Evolutionary conservation across 2,797 vertebrate genomes (phyloP), one percentile per base, ranked within the genome.

Genomic region (Anguilla megastoma): DNA sequence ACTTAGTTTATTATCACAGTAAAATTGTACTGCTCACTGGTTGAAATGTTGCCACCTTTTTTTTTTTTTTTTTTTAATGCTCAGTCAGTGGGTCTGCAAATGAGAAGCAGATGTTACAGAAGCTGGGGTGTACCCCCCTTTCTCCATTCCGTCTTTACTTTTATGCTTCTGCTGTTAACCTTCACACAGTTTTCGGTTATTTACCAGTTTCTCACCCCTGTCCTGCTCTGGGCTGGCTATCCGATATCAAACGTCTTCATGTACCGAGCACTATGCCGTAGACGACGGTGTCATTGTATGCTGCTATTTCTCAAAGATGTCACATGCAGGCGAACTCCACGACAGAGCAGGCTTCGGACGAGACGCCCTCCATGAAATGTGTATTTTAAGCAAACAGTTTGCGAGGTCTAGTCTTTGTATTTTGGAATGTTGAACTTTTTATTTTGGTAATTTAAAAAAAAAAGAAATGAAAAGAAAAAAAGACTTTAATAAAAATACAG

Each of bases 401-500:
- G 91, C 91, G 91, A 93, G 87, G 87, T 92, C 90, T 92, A 89
- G 88, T 94, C 90, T 95, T 94, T 94, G 93, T 94, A 94, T 94
- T 92, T 93, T 91, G 93, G 93, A 94, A 94, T 94, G 94, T 94
- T 92, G 63, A 95, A 92, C 92, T 90, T 88, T 90, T 89, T 88
- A 88, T 88, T 86, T 88, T 87, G 86, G 83, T 87, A 85, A 83
- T 87, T 89, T 41, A 74, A 66, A 87, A 91, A 66, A 91, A 92
- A 92, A 93, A 88, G 82, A 95, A 95, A 1, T 45, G 3, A 87
- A 91, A 66, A 85, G 90, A 45, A 45, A 45, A 95, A 95, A 96
- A 94, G 94, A 94, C 93, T 95, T 93, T 95, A 92, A 96, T 96
- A 96, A 96, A 96, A 96, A 96, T 94, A 93, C 94, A 94, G 92